A percentile compares a stretch with the other conserved stretches of the same genome.
Evolutionary conservation across 2,113 vertebrate species (phyloP).

Genomic region (Rousettus leschenaultii): DNA sequence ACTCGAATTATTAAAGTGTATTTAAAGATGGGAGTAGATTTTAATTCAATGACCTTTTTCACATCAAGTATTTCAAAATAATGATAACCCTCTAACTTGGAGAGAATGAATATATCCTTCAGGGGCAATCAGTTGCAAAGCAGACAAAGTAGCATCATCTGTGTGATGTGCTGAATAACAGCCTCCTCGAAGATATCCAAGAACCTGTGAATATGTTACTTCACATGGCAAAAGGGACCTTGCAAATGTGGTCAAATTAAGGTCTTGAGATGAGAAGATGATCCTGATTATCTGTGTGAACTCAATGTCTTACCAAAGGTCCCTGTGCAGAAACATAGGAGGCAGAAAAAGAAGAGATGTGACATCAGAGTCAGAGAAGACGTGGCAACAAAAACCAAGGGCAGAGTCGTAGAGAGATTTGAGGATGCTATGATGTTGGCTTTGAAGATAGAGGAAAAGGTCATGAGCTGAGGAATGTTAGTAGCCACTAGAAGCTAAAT

Average conservation of each 20-base stretch:
- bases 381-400: not conserved
- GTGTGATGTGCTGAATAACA: rapidly evolving
- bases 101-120: not conserved
- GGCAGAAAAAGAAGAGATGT: not conserved
- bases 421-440: not conserved
- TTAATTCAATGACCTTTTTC: not conserved
- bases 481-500: not conserved
- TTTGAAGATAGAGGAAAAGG: not conserved
- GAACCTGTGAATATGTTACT: not conserved
- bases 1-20: not conserved
- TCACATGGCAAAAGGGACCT: not conserved
- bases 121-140: not conserved
- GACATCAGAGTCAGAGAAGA: not conserved
- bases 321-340: not conserved
- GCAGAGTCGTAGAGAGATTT: not conserved
- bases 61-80: not conserved
- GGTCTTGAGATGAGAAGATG: not conserved
- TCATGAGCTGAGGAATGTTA: not conserved
- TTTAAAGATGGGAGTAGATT: not conserved
- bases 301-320: not conserved
- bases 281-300: not conserved
- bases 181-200: not conserved
- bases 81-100: not conserved
- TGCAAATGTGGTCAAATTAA: not conserved
- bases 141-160: not conserved